Evolutionary conservation across 2,113 vertebrate species (phyloP).

Genomic region (Murina feae): DNA sequence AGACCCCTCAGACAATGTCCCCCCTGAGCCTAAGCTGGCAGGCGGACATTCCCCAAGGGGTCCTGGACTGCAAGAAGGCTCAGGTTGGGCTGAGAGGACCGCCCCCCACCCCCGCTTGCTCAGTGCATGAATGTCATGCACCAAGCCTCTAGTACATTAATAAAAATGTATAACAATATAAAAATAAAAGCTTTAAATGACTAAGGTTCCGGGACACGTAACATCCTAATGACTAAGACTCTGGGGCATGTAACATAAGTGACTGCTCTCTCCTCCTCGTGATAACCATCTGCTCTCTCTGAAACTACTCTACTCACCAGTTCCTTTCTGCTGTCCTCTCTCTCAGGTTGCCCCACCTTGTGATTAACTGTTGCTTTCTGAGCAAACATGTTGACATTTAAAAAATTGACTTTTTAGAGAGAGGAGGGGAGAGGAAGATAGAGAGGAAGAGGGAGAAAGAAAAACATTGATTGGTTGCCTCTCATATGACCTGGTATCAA

Average conservation of each 20-base stretch:
- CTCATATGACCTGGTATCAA: too few species aligned
- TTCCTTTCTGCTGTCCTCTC: neutral
- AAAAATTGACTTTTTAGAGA: neutral
- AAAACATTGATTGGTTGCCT: too few species aligned
- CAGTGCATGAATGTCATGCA: too few species aligned
- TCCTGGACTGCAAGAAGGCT: too few species aligned
- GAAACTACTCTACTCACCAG: fast-evolving
- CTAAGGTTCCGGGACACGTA: neutral
- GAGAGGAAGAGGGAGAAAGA: too few species aligned
- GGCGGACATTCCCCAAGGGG: too few species aligned
- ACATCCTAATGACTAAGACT: neutral
- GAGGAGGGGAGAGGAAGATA: too few species aligned
- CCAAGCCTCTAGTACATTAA: neutral
- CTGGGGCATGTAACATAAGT: neutral
- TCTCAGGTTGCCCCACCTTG: neutral
- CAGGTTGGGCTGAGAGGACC: too few species aligned
- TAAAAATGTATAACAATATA: neutral
- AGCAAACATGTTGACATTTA: neutral
- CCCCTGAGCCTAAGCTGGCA: too few species aligned
- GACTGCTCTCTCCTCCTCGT: neutral
- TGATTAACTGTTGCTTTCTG: neutral
- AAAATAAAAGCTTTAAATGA: neutral
- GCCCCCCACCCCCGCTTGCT: too few species aligned
- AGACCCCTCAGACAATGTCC: too few species aligned
- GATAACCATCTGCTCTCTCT: neutral